Conservation (phyloP, 2,113 vertebrate species). For the Microtus oregoni region DNA sequence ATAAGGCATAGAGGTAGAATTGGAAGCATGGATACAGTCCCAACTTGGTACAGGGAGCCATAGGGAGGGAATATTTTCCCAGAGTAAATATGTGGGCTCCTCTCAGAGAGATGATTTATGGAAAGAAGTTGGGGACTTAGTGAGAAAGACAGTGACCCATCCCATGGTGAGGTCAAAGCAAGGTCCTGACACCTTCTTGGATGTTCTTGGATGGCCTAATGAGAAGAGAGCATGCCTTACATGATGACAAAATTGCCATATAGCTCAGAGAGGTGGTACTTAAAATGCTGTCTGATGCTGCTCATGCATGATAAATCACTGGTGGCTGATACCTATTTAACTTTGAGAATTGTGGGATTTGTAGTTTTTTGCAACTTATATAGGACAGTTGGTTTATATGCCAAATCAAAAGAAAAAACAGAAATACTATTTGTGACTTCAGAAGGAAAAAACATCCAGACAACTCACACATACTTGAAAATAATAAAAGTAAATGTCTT, state of each 20-base stretch:
- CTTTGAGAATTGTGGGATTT: not conserved
- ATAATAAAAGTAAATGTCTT: not conserved
- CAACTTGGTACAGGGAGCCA: not conserved
- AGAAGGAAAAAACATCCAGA: not conserved
- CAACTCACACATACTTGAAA: not conserved
- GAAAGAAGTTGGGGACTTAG: not conserved
- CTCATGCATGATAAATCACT: not conserved
- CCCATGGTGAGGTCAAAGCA: too few relatives aligned
- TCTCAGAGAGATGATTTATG: not conserved
- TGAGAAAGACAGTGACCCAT: not conserved
- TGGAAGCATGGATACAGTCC: not conserved
- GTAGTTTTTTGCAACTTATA: not conserved
- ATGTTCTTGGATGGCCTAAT: not conserved
- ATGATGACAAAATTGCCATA: not conserved
- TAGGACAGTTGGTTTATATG: not conserved
- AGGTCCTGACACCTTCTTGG: not conserved
- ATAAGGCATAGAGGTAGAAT: not conserved
- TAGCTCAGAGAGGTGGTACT: not conserved
- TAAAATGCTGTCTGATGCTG: not conserved
- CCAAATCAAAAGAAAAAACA: not conserved
- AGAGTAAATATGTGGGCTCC: not conserved
- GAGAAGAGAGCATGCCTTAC: not conserved
- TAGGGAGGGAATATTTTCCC: not conserved
- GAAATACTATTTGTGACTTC: not conserved
- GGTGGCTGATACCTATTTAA: not conserved